A percentile compares a stretch with the other conserved stretches of the same genome.
Conservation (phyloP, 2,888 invertebrate genomes). For the Melinaea menophilus region DNA sequence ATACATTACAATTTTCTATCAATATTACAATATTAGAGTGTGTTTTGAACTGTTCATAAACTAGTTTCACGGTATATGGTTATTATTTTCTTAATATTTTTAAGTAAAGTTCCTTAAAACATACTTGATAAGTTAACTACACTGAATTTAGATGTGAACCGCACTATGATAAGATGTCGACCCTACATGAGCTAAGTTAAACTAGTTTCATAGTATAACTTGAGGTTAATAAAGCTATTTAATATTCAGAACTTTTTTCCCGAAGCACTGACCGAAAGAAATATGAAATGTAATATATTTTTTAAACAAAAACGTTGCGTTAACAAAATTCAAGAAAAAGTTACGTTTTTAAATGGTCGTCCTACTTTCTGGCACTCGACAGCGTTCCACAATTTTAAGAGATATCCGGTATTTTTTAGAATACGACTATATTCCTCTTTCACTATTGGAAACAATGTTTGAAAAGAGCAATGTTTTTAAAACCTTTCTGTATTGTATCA, state of each 20-base stretch:
- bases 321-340: constrained; percentile 31
- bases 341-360: constrained; percentile 51
- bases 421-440: constrained; percentile 12
- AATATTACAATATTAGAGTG: constrained; percentile 10
- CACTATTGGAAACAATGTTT: constrained; percentile 5
- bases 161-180: too few species aligned
- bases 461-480: neutral
- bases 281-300: constrained; percentile 3
- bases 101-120: too few species aligned
- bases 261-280: too few species aligned
- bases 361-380: constrained; percentile 46
- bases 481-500: neutral
- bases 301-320: constrained; percentile 19
- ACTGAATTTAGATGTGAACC: too few species aligned
- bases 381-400: constrained; percentile 37
- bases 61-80: too few species aligned
- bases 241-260: too few species aligned
- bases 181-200: too few species aligned
- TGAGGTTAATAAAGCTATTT: too few species aligned
- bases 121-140: too few species aligned
- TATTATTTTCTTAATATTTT: too few species aligned
- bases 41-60: neutral
- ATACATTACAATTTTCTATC: constrained; percentile 24
- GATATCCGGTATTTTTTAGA: constrained; percentile 41
- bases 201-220: too few species aligned